Base-by-base conservation (phyloP, 2,888 invertebrate genomes). In the Sesamia inferens region DNA sequence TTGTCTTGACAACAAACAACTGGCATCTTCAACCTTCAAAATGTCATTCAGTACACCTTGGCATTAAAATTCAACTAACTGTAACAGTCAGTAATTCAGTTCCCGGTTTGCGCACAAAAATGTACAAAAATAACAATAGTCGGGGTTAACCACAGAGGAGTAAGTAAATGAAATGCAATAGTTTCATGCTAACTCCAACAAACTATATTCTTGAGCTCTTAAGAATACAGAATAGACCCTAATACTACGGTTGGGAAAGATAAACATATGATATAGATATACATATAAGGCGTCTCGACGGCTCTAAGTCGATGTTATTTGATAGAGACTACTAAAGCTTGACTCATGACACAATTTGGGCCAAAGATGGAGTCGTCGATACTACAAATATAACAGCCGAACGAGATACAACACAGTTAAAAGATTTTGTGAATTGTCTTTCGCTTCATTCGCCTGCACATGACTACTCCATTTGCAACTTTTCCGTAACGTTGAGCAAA, bases 111-210 rank as follows among this genome's bases (percentile, higher is more conserved):
- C 79, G 79, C 66, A 72, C 39, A 39, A 39, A 79, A 69, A 51
- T 82, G 58, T 24, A 82, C 73, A 82, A 73, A 80, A 82, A 82
- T 80, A 78, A 83, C 83, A 80, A 83, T 80, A 69, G 83, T 39
- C 61, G 42, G 65, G 31, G 48, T 51, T 51, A 63, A 61, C 13
- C 68, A 59, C 39, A 16, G 79, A 80, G 44, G 10, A 63, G 6
- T 63, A 4, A 67, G 11, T 24, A 31, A 72, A 78, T 82, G 73
- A 58, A 80, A 71, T 69, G 24, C 61, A 11, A 61, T 11, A 1
- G 6, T 22, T 1, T 5, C 10, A 47, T 0, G 16, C 16, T 14
- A 51, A 62, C 13, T 51, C 4, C n/a, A n/a, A 51, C 10, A 54
- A 54, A n/a, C 10, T 54, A n/a, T 10, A 54, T 54, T 54, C 51